Evolutionary conservation across 1,140 invertebrate species (phyloP).

Genomic region (Eciton burchellii): DNA sequence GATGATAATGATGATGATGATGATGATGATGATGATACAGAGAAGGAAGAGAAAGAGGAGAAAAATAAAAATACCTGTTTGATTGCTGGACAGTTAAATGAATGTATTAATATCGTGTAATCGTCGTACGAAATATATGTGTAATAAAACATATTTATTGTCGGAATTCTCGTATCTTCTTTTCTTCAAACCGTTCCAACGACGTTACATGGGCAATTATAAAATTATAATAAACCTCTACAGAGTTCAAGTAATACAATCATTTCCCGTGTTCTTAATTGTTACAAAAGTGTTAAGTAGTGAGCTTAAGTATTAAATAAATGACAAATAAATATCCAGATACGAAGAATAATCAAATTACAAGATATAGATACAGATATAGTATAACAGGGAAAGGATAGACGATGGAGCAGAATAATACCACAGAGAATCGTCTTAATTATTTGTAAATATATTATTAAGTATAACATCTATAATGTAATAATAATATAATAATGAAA

Average conservation of each 20-base stretch:
- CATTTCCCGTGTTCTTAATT: no score
- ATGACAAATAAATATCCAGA: no score
- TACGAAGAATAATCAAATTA: no score
- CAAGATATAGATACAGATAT: no score
- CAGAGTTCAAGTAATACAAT: no score
- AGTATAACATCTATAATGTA: conserved; percentile 83
- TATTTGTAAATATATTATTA: conserved; percentile 83
- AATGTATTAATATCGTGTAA: conserved; percentile 86
- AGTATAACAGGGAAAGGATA: neutral
- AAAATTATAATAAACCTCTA: neutral
- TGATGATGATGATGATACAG: conserved; percentile 62
- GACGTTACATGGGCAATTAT: neutral
- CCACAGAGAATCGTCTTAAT: conserved; percentile 71
- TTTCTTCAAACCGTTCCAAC: neutral
- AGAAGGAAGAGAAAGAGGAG: conserved; percentile 50
- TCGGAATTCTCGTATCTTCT: conserved; percentile 72
- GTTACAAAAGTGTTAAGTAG: no score
- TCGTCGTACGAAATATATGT: conserved; percentile 86
- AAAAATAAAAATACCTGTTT: conserved; percentile 84
- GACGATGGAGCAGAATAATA: conserved; percentile 63
- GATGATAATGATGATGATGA: no score
- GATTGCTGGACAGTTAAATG: conserved; percentile 86
- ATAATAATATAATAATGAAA: conserved; percentile 83
- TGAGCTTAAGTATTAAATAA: no score
- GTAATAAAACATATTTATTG: conserved; percentile 86